Conservation (phyloP, 1,140 invertebrate species). For the Macrocentrus cingulum region DNA sequence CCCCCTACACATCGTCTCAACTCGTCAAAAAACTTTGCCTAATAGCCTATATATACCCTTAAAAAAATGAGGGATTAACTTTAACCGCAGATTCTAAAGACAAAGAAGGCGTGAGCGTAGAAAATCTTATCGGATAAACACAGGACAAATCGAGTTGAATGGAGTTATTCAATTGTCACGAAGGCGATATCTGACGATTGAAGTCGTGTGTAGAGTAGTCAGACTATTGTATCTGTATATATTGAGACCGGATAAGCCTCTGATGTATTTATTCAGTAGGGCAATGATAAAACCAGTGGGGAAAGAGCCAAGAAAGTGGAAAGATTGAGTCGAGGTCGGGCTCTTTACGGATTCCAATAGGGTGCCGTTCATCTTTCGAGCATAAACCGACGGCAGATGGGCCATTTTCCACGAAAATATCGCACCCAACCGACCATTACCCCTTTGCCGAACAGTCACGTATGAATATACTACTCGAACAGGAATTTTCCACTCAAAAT, state of each 20-base stretch:
- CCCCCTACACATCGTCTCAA: too few relatives aligned
- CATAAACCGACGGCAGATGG: constrained; percentile 33
- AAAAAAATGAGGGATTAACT: too few relatives aligned
- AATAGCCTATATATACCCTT: too few relatives aligned
- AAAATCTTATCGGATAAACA: not conserved
- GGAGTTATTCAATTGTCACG: not conserved
- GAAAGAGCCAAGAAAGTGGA: constrained; percentile 16
- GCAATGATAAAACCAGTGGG: constrained; percentile 16
- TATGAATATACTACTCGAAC: not conserved
- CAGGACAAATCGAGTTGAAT: not conserved
- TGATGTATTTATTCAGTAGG: constrained; percentile 24
- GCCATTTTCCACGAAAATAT: constrained; percentile 41
- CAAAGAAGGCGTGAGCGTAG: not conserved
- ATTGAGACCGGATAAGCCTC: not conserved
- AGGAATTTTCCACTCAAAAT: too few relatives aligned
- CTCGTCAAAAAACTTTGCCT: too few relatives aligned
- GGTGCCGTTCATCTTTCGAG: constrained; percentile 14
- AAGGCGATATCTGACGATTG: not conserved
- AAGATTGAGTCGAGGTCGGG: constrained; percentile 12
- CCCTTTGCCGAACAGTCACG: not conserved
- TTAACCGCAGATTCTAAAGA: too few relatives aligned
- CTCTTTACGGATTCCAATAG: constrained; percentile 24
- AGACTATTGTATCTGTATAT: not conserved
- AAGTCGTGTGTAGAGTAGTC: too few relatives aligned
- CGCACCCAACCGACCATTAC: constrained; percentile 23